phyloP scores from a whole-genome alignment of 1,140 invertebrate genomes.

The Ganaspis sp. region DNA sequence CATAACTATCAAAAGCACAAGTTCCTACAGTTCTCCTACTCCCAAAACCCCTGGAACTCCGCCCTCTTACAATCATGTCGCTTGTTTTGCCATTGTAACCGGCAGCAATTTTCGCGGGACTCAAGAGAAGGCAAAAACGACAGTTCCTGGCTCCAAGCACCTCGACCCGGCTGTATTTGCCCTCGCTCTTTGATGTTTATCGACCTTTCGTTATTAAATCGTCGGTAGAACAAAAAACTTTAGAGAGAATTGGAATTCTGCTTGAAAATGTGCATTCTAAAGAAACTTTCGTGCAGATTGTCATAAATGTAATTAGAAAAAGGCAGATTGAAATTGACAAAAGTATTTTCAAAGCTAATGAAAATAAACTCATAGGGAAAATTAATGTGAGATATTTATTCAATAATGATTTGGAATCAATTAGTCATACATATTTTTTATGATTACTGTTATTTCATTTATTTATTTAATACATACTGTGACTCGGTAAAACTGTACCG shows the following conservation, averaged over 20 bases:
- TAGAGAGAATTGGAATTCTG: background rate
- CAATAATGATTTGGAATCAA: no score
- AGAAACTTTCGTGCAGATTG: background rate
- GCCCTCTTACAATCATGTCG: constrained; percentile 63
- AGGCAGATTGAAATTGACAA: background rate
- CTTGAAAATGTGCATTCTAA: background rate
- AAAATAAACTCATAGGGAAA: no score
- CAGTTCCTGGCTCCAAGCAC: constrained; percentile 41
- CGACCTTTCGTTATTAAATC: constrained; percentile 53
- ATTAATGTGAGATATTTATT: background rate
- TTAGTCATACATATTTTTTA: no score
- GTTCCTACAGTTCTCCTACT: constrained; percentile 49
- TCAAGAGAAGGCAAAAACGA: constrained; percentile 55
- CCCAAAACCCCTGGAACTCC: constrained; percentile 48
- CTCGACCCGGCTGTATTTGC: constrained; percentile 53
- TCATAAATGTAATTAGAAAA: background rate
- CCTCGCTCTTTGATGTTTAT: constrained; percentile 54
- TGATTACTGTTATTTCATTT: no score
- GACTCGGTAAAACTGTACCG: no score
- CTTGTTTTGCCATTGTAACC: constrained; percentile 68
- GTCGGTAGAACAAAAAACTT: constrained; percentile 24
- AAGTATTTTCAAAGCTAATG: no score
- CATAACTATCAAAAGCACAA: constrained; percentile 71
- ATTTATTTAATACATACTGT: no score
- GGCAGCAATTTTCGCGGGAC: constrained; percentile 60